Evolutionary conservation across 1,140 invertebrate species (phyloP).

Genomic region (Camponotus floridanus): DNA sequence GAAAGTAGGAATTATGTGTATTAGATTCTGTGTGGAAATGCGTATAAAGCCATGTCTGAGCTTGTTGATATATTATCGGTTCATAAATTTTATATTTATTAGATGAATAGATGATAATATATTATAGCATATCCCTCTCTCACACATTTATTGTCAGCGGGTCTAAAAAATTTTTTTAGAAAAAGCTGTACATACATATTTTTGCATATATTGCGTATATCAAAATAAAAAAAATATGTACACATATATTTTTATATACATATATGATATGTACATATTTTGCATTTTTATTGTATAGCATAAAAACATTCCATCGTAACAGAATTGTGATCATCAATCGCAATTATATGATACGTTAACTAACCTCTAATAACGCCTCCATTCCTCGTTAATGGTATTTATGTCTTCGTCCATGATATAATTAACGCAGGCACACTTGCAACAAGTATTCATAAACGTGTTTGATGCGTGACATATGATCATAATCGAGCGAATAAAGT

Average conservation of each 20-base stretch:
- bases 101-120: slow-evolving; percentile 66
- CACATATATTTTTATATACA: no score
- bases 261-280: no score
- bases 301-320: no score
- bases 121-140: slow-evolving; percentile 31
- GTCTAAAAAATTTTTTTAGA: slow-evolving; percentile 57
- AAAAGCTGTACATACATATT: no score
- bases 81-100: slow-evolving; percentile 72
- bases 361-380: not conserved
- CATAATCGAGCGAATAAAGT: not conserved
- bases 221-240: no score
- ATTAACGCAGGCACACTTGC: not conserved
- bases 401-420: not conserved
- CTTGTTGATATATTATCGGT: slow-evolving; percentile 72
- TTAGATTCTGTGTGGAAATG: not conserved
- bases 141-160: not conserved
- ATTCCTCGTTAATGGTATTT: not conserved
- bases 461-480: not conserved
- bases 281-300: no score
- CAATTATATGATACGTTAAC: no score
- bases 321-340: no score
- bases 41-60: slow-evolving; percentile 13
- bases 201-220: no score
- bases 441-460: not conserved
- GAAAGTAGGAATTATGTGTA: not conserved